A percentile compares a stretch with the other conserved stretches of the same genome.
These are phyloP conservation scores for Helicoverpa assulta DNA, from an alignment of 2,888 invertebrate species.

Conservation along the genomic window DNA sequence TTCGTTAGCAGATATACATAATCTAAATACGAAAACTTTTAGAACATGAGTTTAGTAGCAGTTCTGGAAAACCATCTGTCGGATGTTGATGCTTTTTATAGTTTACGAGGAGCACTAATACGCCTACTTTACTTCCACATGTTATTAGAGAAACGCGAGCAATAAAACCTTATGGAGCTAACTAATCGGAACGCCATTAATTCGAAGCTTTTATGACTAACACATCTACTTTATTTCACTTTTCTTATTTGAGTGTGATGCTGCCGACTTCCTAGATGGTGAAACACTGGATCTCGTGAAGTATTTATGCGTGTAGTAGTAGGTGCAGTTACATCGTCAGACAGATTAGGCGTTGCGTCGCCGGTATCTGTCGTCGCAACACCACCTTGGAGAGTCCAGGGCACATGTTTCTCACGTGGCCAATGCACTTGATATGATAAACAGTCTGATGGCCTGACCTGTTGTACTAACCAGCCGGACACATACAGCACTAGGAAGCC, in stretches of 20 bases:
- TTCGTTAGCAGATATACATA: constrained; percentile 16
- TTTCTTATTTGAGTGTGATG: constrained; percentile 30
- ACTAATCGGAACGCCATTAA: constrained; percentile 74
- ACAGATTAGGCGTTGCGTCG: constrained; percentile 68
- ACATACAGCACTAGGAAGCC: constrained; percentile 75
- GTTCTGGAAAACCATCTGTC: constrained; percentile 73
- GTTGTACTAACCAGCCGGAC: constrained; percentile 64
- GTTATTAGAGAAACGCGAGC: constrained; percentile 69
- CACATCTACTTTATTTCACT: constrained; percentile 47
- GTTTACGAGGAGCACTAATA: constrained; percentile 71
- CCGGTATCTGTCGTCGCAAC: constrained; percentile 68
- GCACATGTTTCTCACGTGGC: constrained; percentile 71
- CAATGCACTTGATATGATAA: constrained; percentile 59
- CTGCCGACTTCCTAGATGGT: constrained; percentile 17
- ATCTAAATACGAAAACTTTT: constrained; percentile 61
- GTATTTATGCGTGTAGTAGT: constrained; percentile 40
- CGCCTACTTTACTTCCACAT: constrained; percentile 67
- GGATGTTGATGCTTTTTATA: constrained; percentile 76
- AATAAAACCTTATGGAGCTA: constrained; percentile 72
- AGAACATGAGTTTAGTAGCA: constrained; percentile 61
- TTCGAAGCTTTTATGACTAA: constrained; percentile 68
- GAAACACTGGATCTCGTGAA: constrained; percentile 9
- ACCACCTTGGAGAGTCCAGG: constrained; percentile 45
- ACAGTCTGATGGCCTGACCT: constrained; percentile 69
- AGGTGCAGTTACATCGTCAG: constrained; percentile 49